Evolutionary conservation across 2,797 vertebrate genomes (phyloP), one percentile per base, ranked within the genome.

Genomic region (Hafferia zeledoni): DNA sequence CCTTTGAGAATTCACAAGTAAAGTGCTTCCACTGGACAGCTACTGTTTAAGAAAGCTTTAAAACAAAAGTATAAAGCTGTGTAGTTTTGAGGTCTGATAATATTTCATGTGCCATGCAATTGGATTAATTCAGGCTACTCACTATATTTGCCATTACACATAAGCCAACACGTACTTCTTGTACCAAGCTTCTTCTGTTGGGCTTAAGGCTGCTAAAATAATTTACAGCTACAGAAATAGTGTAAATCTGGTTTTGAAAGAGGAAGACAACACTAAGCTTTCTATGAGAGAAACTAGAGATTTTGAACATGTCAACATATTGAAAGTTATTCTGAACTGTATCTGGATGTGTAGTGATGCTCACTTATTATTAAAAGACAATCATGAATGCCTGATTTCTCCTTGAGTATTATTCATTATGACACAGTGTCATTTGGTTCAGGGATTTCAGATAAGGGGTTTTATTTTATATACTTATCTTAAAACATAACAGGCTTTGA

Each of bases 231-330:
- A 56, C 13, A 85, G 82, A 93, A 90, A 77, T 63, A 57, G 6
- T 65, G 6, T 30, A 80, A 68, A 53, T 56, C 74, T 83, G 82
- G n/a, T 39, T 93, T 68, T 93, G 70, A 71, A 70, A 87, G 17
- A 95, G 79, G 83, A 97, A 93, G 47, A 71, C 75, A 95, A 60
- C 31, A 80, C 74, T 84, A 88, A 71, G 76, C 28, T 88, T 80
- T 52, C 67, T 33, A 31, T 44, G 91, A 91, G 20, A 79, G 61
- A 43, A 94, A 95, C 76, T 87, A 72, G 61, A 93, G 52, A 47
- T 39, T 15, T 9, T 69, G 60, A 60, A 57, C 44, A 52, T 65
- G 50, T 39, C 41, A 65, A 55, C 33, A 69, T 65, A 78, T 7
- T 37, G 46, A 71, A 89, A 94, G 49, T 53, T 17, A 93, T 95